These are phyloP conservation scores for Sitta europaea DNA, from an alignment of 2,113 vertebrate genomes.

Conservation along the genomic window DNA sequence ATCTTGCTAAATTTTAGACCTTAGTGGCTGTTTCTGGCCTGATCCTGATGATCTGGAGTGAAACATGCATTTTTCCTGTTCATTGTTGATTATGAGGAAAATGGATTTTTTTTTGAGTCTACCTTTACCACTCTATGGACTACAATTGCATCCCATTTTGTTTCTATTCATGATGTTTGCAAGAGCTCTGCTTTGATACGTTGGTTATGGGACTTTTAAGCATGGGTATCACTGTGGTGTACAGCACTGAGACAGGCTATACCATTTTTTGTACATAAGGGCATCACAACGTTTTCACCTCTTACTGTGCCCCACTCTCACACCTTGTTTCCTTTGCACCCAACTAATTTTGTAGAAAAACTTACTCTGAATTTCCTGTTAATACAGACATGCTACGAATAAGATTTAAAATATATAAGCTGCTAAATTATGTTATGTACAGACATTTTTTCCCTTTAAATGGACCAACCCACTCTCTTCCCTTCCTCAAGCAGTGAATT, in stretches of 20 bases:
- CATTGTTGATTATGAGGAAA: neutral
- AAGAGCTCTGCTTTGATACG: neutral
- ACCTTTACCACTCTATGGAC: neutral
- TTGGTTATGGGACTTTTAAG: neutral
- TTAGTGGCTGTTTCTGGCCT: neutral
- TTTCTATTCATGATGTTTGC: neutral
- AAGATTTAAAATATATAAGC: neutral
- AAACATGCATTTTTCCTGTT: neutral
- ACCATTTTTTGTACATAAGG: neutral
- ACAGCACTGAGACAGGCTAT: neutral
- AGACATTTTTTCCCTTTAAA: neutral
- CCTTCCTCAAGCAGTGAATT: slow-evolving; percentile 35
- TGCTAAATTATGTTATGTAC: slow-evolving; percentile 4
- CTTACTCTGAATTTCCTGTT: neutral
- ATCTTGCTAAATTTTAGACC: neutral
- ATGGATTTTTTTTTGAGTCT: neutral
- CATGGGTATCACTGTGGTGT: neutral
- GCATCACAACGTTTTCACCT: neutral
- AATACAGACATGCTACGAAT: neutral
- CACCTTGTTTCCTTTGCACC: neutral
- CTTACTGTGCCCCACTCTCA: neutral
- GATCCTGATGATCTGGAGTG: neutral
- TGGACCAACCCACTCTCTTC: neutral
- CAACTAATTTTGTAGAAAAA: neutral
- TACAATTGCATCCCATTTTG: neutral